Conservation (phyloP, 2,797 vertebrate species). For the Esox masquinongy region DNA sequence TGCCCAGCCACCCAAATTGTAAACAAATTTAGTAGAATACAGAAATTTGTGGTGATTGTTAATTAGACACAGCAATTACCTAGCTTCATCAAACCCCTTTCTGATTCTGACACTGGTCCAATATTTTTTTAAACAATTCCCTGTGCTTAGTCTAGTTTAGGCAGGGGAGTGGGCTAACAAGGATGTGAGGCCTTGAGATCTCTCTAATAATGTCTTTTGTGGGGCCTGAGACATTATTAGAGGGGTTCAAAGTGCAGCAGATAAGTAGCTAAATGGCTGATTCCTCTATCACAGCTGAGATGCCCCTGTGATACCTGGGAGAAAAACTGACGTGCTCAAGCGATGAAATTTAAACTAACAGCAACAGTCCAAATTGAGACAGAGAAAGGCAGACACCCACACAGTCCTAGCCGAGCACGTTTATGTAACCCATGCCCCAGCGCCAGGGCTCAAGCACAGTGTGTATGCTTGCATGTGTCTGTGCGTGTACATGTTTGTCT, state of each 20-base stretch:
- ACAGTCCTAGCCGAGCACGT: slow-evolving; percentile 28
- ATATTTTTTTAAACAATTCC: neutral
- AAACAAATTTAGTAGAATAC: neutral
- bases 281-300: slow-evolving; percentile 6
- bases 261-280: neutral
- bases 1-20: neutral
- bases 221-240: slow-evolving; percentile 10
- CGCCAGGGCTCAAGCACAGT: slow-evolving; percentile 2
- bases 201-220: neutral
- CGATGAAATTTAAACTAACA: slow-evolving; percentile 22
- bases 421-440: slow-evolving; percentile 29
- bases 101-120: neutral
- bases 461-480: neutral
- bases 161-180: slow-evolving; percentile 1
- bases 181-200: neutral
- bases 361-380: slow-evolving; percentile 22
- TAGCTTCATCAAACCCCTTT: neutral
- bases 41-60: slow-evolving; percentile 4
- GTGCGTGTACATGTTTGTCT: neutral
- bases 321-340: slow-evolving; percentile 15
- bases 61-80: slow-evolving; percentile 12
- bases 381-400: slow-evolving; percentile 21
- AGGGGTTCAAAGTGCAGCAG: neutral
- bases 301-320: neutral
- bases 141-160: neutral